Percentiles rank a stretch among this genome's conserved stretches.
These are phyloP conservation scores for Malacosoma neustria DNA, from an alignment of 2,888 invertebrate species.

Conservation along the genomic window DNA sequence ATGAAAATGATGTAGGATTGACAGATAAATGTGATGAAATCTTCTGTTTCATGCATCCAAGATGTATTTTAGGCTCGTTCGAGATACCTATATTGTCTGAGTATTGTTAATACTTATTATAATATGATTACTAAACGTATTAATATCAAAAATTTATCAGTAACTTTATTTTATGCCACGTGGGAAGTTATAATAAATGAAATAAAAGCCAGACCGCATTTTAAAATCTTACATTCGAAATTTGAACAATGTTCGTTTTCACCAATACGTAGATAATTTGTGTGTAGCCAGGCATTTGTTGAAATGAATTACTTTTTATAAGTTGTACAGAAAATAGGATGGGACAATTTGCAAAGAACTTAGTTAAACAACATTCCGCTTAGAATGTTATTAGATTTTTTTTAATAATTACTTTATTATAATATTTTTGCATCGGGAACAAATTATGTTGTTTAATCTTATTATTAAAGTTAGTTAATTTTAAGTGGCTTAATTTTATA, in stretches of 20 bases:
- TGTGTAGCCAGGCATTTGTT: slow-evolving; percentile 66
- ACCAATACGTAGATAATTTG: slow-evolving; percentile 52
- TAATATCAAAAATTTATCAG: too few species aligned
- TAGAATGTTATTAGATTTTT: slow-evolving; percentile 73
- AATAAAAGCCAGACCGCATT: too few species aligned
- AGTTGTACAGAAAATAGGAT: slow-evolving; percentile 73
- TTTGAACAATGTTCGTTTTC: slow-evolving; percentile 48
- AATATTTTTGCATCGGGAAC: slow-evolving; percentile 70
- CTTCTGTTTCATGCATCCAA: too few species aligned
- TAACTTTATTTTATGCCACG: too few species aligned
- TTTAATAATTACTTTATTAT: slow-evolving; percentile 46
- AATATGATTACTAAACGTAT: too few species aligned
- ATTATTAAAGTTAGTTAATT: slow-evolving; percentile 74
- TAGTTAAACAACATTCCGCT: slow-evolving; percentile 72
- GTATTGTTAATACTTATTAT: too few species aligned
- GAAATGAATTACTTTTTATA: slow-evolving; percentile 65
- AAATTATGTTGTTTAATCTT: slow-evolving; percentile 75
- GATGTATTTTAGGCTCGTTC: too few species aligned
- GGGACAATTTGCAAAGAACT: slow-evolving; percentile 74
- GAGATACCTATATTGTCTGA: too few species aligned
- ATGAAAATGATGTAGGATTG: too few species aligned
- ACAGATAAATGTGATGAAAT: too few species aligned
- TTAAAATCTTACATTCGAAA: slow-evolving; percentile 14
- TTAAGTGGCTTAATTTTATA: slow-evolving; percentile 70
- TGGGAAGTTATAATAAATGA: too few species aligned